Evolutionary conservation across 2,888 invertebrate genomes (phyloP), one percentile per base, ranked within the genome.

Genomic region (Drosophila acutilabella): DNA sequence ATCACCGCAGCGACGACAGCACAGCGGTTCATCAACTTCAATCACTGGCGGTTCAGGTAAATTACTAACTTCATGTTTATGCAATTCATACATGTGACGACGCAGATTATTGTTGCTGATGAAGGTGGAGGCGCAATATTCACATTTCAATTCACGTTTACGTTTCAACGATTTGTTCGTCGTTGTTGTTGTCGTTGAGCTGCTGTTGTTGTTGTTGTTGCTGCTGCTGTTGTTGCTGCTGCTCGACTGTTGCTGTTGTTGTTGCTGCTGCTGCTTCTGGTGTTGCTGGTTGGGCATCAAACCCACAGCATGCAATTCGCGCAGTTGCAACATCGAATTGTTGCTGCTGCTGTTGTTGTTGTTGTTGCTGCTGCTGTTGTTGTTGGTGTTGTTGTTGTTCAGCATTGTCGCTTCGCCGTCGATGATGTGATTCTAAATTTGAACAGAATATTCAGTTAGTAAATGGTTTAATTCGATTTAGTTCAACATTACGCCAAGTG

Each of bases 41-140:
- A 92, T 90, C 48, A 86, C 88, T 3, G 91, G 91, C 41, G 90
- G 90, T 64, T 90, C 90, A 0, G 91, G 90, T 60, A 91, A 81
- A 62, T 88, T 89, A 50, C 88, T 86, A 30, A 91, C 90, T 85
- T 92, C 92, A 52, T 91, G 89, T 71, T 92, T 92, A 71, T 93
- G 93, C 73, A 92, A 81, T 67, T 93, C 93, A 33, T 90, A 91
- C 71, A 92, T 90, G 71, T 93, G 93, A 13, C 93, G 90, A 3
- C 92, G 90, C 60, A 93, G 87, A 67, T 92, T 92, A 71, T 92
- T 92, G 67, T 91, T 90, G 73, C 91, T 92, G n/a, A 92, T 91
- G 80, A 93, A 93, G 33, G 91, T 91, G 57, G 92, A 91, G 57
- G 91, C 89, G 78, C 93, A 93, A 68, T 92, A 92, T 45, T 92